phyloP scores from a whole-genome alignment of 2,888 invertebrate species.

The Caenorhabditis sp. region DNA sequence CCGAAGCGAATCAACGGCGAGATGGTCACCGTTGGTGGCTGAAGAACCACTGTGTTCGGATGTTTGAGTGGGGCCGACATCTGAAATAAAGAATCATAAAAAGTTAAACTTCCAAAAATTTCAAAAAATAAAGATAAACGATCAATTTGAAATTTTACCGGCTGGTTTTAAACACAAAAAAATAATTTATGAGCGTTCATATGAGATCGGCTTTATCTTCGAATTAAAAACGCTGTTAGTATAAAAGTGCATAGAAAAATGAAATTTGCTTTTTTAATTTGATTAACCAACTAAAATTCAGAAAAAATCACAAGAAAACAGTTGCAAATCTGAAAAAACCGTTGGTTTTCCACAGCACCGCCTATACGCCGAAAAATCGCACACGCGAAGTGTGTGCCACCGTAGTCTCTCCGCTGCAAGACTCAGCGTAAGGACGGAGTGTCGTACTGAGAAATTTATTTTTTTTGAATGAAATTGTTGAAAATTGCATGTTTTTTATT shows the following conservation, averaged over 20 bases:
- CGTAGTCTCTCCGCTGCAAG: constrained; percentile 30
- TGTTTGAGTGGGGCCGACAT: constrained; percentile 75
- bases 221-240: no score
- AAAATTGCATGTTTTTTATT: constrained; percentile 26
- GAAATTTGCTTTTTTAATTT: no score
- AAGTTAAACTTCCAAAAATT: no score
- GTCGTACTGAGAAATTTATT: constrained; percentile 25
- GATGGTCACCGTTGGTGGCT: constrained; percentile 80
- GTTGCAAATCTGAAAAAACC: constrained; percentile 21
- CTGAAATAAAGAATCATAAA: no score
- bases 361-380: constrained; percentile 48
- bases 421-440: constrained; percentile 50
- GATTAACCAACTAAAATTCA: neutral
- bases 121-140: no score
- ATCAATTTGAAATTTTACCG: no score
- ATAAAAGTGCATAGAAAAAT: no score
- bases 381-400: constrained; percentile 54
- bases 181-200: no score
- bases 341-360: constrained; percentile 36
- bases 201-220: no score
- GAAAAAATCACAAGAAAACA: constrained; percentile 7
- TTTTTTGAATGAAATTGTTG: neutral
- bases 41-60: constrained; percentile 79
- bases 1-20: constrained; percentile 81
- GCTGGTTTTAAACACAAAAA: no score